phyloP scores from a whole-genome alignment of 2,113 vertebrate species.

The Apteryx owenii region DNA sequence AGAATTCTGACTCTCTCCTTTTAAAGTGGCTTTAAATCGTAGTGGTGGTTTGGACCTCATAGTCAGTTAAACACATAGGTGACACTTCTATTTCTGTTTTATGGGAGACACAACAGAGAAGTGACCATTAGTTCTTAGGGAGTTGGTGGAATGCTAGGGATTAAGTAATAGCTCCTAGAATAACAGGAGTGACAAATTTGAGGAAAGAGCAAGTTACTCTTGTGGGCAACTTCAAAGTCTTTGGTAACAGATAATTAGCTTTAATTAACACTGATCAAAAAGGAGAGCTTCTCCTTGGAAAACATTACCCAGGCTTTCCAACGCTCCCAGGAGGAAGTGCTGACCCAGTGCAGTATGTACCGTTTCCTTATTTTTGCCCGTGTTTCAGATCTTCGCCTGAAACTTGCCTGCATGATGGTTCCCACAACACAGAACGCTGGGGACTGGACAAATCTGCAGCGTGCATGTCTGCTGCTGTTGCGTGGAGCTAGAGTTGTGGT shows the following conservation, averaged over 20 bases:
- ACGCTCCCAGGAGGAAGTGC: neutral
- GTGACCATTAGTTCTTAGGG: neutral
- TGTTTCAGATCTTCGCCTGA: neutral
- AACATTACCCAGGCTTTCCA: neutral
- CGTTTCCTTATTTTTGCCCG: neutral
- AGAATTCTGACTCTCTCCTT: neutral
- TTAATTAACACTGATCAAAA: slow-evolving; percentile 52
- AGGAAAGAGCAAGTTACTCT: neutral
- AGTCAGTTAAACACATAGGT: neutral
- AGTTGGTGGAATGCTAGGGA: neutral
- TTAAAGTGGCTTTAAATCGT: neutral
- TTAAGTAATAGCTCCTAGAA: slow-evolving; percentile 12
- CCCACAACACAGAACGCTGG: neutral
- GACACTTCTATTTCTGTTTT: neutral
- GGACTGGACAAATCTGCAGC: neutral
- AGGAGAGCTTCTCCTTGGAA: neutral
- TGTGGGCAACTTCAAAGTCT: slow-evolving; percentile 10
- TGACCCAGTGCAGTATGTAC: neutral
- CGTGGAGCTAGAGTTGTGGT: neutral
- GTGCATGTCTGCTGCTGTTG: neutral
- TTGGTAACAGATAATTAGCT: neutral
- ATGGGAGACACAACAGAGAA: neutral
- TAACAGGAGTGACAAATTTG: neutral
- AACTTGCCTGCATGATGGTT: neutral
- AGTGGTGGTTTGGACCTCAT: neutral